Evolutionary conservation across 1,140 invertebrate species (phyloP).

Genomic region (Mizuhopecten yessoensis): DNA sequence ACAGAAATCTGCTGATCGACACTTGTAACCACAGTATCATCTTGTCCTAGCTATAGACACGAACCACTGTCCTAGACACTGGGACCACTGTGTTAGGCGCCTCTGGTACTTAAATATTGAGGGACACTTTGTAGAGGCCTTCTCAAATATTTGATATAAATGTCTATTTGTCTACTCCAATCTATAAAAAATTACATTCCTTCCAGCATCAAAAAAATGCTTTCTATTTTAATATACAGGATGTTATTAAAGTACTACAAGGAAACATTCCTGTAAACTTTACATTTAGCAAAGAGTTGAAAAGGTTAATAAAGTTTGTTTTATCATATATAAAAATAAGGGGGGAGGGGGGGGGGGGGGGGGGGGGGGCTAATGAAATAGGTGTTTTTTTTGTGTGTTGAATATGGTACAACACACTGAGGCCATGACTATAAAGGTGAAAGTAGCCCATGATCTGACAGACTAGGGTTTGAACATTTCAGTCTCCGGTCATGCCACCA

Average conservation of each 20-base stretch:
- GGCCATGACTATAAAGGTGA: background rate
- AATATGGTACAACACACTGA: background rate
- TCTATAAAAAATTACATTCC: background rate
- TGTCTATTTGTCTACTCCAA: too few relatives aligned
- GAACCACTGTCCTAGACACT: too few relatives aligned
- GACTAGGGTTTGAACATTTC: background rate
- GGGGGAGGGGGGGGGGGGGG: too few relatives aligned
- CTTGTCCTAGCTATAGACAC: too few relatives aligned
- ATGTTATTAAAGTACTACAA: background rate
- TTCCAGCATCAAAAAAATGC: background rate
- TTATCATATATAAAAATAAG: background rate
- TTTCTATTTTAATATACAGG: background rate
- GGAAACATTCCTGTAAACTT: background rate
- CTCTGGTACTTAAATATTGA: background rate
- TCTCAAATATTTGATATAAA: too few relatives aligned
- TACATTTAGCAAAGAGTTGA: background rate
- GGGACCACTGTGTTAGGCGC: background rate
- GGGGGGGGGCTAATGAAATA: too few relatives aligned
- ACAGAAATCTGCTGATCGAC: too few relatives aligned
- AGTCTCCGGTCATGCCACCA: background rate
- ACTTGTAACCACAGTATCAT: too few relatives aligned
- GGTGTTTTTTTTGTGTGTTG: background rate
- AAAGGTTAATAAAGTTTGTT: background rate
- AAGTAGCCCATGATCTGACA: background rate
- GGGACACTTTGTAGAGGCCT: background rate